A percentile compares a stretch with the other conserved stretches of the same genome.
phyloP scores from a whole-genome alignment of 2,113 vertebrate genomes.

The Dinomys branickii region DNA sequence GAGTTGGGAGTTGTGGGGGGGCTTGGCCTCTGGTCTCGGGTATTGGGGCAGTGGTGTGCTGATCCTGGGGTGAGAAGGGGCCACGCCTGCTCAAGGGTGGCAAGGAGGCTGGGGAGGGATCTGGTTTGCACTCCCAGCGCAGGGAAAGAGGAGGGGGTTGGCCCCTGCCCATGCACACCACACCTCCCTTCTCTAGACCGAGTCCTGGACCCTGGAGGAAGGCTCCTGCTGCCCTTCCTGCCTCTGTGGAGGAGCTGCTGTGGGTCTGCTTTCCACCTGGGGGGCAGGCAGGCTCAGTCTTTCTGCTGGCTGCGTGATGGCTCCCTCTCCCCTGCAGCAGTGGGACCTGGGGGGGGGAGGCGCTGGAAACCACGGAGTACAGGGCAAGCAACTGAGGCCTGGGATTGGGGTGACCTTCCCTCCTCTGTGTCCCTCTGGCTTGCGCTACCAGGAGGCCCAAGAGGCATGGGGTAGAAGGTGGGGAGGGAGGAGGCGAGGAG shows the following conservation, averaged over 20 bases:
- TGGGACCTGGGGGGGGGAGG: no score
- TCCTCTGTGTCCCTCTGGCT: background rate
- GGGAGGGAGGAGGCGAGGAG: background rate
- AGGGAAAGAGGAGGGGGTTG: background rate
- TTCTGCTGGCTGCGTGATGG: background rate
- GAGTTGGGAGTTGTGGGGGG: background rate
- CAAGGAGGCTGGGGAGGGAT: background rate
- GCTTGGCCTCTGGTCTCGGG: background rate
- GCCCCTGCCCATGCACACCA: fast-evolving
- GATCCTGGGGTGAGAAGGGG: no score
- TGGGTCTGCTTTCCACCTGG: background rate
- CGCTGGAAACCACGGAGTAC: background rate
- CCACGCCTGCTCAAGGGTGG: background rate
- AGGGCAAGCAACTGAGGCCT: background rate
- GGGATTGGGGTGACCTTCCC: fast-evolving
- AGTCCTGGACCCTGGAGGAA: background rate
- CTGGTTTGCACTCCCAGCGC: background rate
- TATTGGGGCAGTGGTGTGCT: fast-evolving
- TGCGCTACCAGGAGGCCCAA: background rate
- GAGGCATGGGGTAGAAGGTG: background rate
- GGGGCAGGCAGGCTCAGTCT: background rate
- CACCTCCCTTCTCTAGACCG: background rate
- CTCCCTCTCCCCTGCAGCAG: background rate
- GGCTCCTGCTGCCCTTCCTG: background rate
- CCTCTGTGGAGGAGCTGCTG: no score